A percentile compares a stretch with the other conserved stretches of the same genome.
These are phyloP conservation scores for Apotomis turbidana DNA, from an alignment of 2,888 invertebrate species.

Conservation along the genomic window DNA sequence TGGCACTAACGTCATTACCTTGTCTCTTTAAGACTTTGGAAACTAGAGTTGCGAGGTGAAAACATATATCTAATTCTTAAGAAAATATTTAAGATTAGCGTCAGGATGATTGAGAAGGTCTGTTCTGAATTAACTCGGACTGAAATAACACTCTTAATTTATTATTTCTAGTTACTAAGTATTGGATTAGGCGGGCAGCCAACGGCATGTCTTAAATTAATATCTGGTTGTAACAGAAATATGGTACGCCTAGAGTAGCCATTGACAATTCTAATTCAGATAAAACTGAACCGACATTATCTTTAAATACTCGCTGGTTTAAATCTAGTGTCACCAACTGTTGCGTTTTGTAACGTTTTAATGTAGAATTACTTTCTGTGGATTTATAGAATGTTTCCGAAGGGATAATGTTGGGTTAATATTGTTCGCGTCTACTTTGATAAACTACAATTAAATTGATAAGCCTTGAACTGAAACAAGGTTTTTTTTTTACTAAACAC, in stretches of 20 bases:
- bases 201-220: slow-evolving; percentile 70
- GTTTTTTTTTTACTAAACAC: too few relatives aligned
- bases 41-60: background rate
- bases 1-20: too few relatives aligned
- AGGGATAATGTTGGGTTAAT: background rate
- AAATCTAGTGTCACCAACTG: slow-evolving; percentile 26
- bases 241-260: slow-evolving; percentile 53
- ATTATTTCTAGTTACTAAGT: slow-evolving; percentile 69
- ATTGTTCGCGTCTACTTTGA: background rate
- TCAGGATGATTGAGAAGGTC: slow-evolving; percentile 20
- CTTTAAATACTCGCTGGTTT: slow-evolving; percentile 23
- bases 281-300: slow-evolving; percentile 13
- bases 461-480: too few relatives aligned
- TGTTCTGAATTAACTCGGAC: slow-evolving; percentile 43
- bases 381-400: background rate
- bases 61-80: background rate
- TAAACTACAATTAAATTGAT: background rate
- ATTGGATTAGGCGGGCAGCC: slow-evolving; percentile 70
- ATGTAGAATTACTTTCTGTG: slow-evolving; percentile 3
- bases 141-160: slow-evolving; percentile 68
- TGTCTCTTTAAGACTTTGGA: background rate
- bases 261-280: slow-evolving; percentile 37
- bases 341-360: slow-evolving; percentile 5
- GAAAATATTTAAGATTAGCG: slow-evolving; percentile 8
- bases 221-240: slow-evolving; percentile 59